Base-by-base conservation (phyloP, 2,113 vertebrate genomes). In the Channa argus region DNA sequence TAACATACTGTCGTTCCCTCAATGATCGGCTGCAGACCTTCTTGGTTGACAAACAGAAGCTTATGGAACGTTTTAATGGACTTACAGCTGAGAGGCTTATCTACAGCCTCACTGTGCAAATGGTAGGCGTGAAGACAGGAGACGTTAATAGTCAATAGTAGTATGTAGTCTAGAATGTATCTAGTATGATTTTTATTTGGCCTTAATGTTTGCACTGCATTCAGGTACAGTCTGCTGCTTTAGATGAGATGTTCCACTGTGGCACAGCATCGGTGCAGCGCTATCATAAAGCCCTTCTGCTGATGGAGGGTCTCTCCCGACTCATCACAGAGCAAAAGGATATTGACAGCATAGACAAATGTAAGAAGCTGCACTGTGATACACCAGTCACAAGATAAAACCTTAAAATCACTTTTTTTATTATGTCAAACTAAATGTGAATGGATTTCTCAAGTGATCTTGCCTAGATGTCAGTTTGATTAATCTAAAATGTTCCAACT, bases 181-280 rank as follows among this genome's bases (percentile, higher is more conserved):
- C 6, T 33, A 51, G 2, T 2, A 41, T 64, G 1, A 7, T 63
- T 1, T 43, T 36, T 70, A 45, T 61, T 58, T 36, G 12, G 6
- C n/a, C 34, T 15, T 64, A 64, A 44, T 70, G 36, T 53, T 47
- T 0, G 70, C 9, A 37, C 39, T 60, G 41, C 36, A 2, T 41
- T 4, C 85, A 98, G 97, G 96, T 98, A 5, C 96, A 97, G 82
- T 93, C 96, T 8, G 96, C 97, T 0, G 97, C 97, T 6, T 89
- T 98, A 74, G 97, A 98, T 54, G 96, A 98, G 93, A 98, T 98
- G 97, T 98, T 98, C 84, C 96, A 96, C 78, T 94, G 92, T 63
- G 93, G 94, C 8, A 93, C 94, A 51, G 93, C 95, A 64, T 97
- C 96, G 0, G 90, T 94, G 3, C 96, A 97, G 62, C 94, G 96